Evolutionary conservation across 2,797 vertebrate genomes (phyloP).

Genomic region (Rhodeus uyekii): DNA sequence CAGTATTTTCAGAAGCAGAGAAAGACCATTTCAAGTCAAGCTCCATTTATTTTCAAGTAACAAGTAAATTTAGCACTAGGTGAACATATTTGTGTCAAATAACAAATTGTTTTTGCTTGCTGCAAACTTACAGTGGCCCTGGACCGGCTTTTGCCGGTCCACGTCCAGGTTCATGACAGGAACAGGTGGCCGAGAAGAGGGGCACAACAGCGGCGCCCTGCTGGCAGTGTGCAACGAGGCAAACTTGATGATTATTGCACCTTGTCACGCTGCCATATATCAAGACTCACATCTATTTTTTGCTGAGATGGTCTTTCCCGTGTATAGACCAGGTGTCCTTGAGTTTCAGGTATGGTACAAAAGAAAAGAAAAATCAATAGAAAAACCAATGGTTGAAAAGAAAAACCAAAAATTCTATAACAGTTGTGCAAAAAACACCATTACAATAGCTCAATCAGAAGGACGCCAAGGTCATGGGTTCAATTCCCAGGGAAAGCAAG

Average conservation of each 20-base stretch:
- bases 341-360: background rate
- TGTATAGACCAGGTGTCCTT: background rate
- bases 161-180: conserved; percentile 33
- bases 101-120: conserved; percentile 5
- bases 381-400: no score
- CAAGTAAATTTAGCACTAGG: background rate
- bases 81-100: conserved; percentile 8
- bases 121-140: background rate
- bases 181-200: conserved; percentile 32
- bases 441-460: no score
- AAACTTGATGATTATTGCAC: conserved; percentile 33
- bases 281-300: conserved; percentile 11
- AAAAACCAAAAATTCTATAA: no score
- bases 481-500: no score
- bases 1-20: conserved; percentile 10
- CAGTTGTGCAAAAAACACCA: no score
- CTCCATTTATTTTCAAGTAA: conserved; percentile 2
- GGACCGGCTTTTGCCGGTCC: background rate
- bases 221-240: conserved; percentile 7
- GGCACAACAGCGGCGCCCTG: background rate
- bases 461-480: no score
- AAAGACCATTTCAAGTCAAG: conserved; percentile 11
- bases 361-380: no score
- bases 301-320: background rate
- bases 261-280: conserved; percentile 20